Evolutionary conservation across 1,140 invertebrate genomes (phyloP).

Genomic region (Hyles vespertilio): DNA sequence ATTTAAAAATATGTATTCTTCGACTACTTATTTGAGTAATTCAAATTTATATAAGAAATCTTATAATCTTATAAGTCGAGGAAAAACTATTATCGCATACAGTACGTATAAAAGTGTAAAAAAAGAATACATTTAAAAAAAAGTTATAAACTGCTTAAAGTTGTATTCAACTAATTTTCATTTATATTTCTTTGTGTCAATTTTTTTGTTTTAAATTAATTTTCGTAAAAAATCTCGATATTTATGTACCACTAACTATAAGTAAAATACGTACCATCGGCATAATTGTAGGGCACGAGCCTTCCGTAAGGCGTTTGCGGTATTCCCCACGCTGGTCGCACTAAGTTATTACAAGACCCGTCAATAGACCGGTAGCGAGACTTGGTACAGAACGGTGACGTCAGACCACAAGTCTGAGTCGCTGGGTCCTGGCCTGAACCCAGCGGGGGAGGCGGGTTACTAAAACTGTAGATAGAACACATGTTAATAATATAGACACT

Average conservation of each 20-base stretch:
- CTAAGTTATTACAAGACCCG: slow-evolving; percentile 90
- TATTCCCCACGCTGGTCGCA: slow-evolving; percentile 83
- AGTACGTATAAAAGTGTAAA: too few relatives aligned
- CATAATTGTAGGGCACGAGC: slow-evolving; percentile 87
- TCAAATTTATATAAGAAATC: too few relatives aligned
- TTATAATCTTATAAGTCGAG: too few relatives aligned
- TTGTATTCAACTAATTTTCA: too few relatives aligned
- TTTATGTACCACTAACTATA: neutral
- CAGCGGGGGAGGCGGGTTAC: slow-evolving; percentile 56
- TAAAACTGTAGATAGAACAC: slow-evolving; percentile 42
- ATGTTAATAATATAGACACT: too few relatives aligned
- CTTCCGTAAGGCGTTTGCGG: slow-evolving; percentile 82
- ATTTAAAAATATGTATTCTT: too few relatives aligned
- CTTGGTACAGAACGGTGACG: slow-evolving; percentile 47
- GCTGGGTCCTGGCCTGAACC: slow-evolving; percentile 42
- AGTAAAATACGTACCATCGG: slow-evolving; percentile 80
- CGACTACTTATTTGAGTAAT: too few relatives aligned
- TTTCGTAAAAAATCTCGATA: too few relatives aligned
- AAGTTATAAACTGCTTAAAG: too few relatives aligned
- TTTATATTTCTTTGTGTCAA: neutral
- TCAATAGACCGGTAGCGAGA: slow-evolving; percentile 81
- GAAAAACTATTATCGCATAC: too few relatives aligned
- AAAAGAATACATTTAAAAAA: too few relatives aligned
- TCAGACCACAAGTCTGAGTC: slow-evolving; percentile 50
- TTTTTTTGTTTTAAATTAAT: neutral